Evolutionary conservation across 2,797 vertebrate species (phyloP).

Genomic region (Miichthys miiuy): DNA sequence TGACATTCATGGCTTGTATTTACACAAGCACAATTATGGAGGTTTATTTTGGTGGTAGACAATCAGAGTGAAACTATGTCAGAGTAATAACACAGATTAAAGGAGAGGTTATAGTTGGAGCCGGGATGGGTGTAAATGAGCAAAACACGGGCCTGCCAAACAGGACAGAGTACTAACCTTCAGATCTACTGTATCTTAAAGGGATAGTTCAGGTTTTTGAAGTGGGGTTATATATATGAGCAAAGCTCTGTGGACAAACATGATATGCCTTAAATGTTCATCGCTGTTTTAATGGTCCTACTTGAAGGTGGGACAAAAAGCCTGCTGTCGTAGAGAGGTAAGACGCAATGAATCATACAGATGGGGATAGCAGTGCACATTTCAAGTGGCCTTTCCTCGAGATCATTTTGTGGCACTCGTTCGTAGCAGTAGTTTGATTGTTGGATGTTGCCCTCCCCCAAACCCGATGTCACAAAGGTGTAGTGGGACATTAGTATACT

Average conservation of each 20-base stretch:
- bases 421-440: neutral
- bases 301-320: neutral
- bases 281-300: neutral
- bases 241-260: too few species aligned
- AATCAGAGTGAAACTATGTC: slow-evolving; percentile 76
- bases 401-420: neutral
- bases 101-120: slow-evolving; percentile 58
- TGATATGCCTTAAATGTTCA: neutral
- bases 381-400: neutral
- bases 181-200: slow-evolving; percentile 12
- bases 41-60: slow-evolving; percentile 73
- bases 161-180: slow-evolving; percentile 38
- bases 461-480: too few species aligned
- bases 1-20: slow-evolving; percentile 75
- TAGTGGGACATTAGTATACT: too few species aligned
- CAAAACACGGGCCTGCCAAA: slow-evolving; percentile 33
- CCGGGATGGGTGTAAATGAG: slow-evolving; percentile 59
- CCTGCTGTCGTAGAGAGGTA: neutral
- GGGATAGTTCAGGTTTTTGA: too few species aligned
- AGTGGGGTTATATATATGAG: too few species aligned
- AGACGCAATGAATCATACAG: neutral
- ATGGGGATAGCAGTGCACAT: neutral
- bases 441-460: too few species aligned
- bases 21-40: slow-evolving; percentile 78
- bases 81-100: slow-evolving; percentile 65